Conservation (phyloP, 2,888 invertebrate genomes). For the Folsomia manolachei region DNA sequence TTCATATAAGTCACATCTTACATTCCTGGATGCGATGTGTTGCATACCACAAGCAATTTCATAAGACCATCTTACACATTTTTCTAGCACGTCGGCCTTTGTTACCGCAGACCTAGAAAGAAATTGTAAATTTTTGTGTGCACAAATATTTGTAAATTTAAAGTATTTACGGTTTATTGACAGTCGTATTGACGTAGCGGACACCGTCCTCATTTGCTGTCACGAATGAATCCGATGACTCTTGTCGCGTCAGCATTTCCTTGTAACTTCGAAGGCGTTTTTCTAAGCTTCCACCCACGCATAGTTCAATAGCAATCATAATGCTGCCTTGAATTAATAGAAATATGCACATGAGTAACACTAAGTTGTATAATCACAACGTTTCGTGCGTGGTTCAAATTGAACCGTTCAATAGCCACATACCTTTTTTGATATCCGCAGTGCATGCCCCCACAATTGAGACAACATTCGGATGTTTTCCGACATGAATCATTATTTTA, state of each 20-base stretch:
- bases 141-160: background rate
- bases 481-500: conserved; percentile 23
- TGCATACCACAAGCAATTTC: conserved; percentile 27
- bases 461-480: conserved; percentile 18
- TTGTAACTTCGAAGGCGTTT: background rate
- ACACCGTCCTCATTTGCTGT: background rate
- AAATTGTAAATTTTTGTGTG: too few relatives aligned
- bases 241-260: background rate
- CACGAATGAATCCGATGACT: background rate
- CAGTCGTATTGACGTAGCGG: background rate
- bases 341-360: background rate
- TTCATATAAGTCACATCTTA: too few relatives aligned
- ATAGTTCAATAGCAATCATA: conserved; percentile 15
- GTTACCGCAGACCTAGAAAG: background rate
- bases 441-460: conserved; percentile 21
- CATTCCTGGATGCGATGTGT: conserved; percentile 21
- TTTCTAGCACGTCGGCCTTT: background rate
- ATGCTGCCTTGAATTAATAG: background rate
- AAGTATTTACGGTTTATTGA: background rate
- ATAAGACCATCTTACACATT: conserved; percentile 6
- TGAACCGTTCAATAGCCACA: too few relatives aligned
- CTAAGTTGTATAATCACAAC: too few relatives aligned
- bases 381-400: too few relatives aligned
- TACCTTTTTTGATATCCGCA: conserved; percentile 14
- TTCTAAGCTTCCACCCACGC: conserved; percentile 16